Evolutionary conservation across 1,140 invertebrate species (phyloP).

Genomic region (Lethrus apterus): DNA sequence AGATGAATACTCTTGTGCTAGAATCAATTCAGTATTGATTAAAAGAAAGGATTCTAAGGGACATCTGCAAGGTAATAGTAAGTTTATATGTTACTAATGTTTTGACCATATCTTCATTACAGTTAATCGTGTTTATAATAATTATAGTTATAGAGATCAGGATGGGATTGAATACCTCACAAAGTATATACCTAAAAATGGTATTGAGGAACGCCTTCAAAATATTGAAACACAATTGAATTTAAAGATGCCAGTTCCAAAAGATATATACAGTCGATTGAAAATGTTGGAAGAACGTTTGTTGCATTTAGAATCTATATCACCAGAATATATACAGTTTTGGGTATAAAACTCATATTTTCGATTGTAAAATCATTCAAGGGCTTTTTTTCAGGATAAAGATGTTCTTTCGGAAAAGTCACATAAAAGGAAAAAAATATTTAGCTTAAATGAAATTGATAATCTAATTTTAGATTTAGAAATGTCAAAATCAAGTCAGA

Average conservation of each 20-base stretch:
- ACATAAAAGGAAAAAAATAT: slow-evolving; percentile 32
- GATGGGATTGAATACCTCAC: slow-evolving; percentile 34
- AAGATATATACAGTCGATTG: slow-evolving; percentile 53
- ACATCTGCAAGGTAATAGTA: slow-evolving; percentile 59
- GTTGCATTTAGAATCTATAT: slow-evolving; percentile 57
- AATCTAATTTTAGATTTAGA: slow-evolving; percentile 31
- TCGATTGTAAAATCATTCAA: not conserved
- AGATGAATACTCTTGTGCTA: slow-evolving; percentile 51
- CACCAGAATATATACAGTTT: slow-evolving; percentile 61
- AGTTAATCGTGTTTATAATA: slow-evolving; percentile 54
- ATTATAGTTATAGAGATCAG: slow-evolving; percentile 40
- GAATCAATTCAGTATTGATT: slow-evolving; percentile 57
- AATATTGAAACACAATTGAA: slow-evolving; percentile 50
- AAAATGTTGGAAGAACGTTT: slow-evolving; percentile 61
- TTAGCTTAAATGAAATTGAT: slow-evolving; percentile 33
- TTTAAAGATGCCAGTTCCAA: slow-evolving; percentile 46
- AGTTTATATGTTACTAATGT: too few relatives aligned
- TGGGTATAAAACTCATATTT: slow-evolving; percentile 42
- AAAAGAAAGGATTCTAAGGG: slow-evolving; percentile 58
- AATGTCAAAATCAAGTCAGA: slow-evolving; percentile 19
- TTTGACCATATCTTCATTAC: slow-evolving; percentile 22
- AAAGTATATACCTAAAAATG: slow-evolving; percentile 33
- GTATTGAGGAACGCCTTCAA: slow-evolving; percentile 51
- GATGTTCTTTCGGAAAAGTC: slow-evolving; percentile 18
- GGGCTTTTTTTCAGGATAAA: slow-evolving; percentile 25